Conservation (phyloP, 2,797 vertebrate species). For the Pangasius krempfi region DNA sequence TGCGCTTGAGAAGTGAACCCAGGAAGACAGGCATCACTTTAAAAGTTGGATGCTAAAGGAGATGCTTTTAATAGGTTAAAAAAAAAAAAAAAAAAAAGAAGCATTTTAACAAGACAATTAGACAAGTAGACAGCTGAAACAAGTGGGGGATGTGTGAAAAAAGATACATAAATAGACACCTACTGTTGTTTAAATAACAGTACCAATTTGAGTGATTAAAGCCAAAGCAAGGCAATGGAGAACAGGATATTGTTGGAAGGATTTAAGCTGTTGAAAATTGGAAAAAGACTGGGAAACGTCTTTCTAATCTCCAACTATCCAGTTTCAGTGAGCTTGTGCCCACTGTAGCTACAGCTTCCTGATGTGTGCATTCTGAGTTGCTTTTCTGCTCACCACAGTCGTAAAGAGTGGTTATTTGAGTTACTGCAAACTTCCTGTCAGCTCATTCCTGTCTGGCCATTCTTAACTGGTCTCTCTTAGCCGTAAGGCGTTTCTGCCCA, state of each 20-base stretch:
- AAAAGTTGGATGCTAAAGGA: constrained; percentile 38
- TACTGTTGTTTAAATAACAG: constrained; percentile 13
- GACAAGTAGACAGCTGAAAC: constrained; percentile 53
- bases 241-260: background rate
- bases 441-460: background rate
- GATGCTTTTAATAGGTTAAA: constrained; percentile 76
- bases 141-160: constrained; percentile 56
- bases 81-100: constrained; percentile 36
- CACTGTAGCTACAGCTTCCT: background rate
- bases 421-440: background rate
- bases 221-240: background rate
- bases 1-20: constrained; percentile 34
- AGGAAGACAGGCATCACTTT: constrained; percentile 37
- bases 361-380: background rate
- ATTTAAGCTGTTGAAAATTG: background rate
- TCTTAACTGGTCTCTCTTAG: background rate
- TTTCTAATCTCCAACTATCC: background rate
- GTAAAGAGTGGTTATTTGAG: background rate
- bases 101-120: constrained; percentile 77
- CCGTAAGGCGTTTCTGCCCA: background rate
- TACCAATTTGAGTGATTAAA: constrained; percentile 26
- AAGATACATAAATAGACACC: constrained; percentile 26
- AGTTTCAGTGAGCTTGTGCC: background rate
- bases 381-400: background rate
- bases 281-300: background rate